Percentiles rank a stretch among this genome's conserved stretches.
phyloP scores from a whole-genome alignment of 2,888 invertebrate species.

The Hydropsyche betteni region DNA sequence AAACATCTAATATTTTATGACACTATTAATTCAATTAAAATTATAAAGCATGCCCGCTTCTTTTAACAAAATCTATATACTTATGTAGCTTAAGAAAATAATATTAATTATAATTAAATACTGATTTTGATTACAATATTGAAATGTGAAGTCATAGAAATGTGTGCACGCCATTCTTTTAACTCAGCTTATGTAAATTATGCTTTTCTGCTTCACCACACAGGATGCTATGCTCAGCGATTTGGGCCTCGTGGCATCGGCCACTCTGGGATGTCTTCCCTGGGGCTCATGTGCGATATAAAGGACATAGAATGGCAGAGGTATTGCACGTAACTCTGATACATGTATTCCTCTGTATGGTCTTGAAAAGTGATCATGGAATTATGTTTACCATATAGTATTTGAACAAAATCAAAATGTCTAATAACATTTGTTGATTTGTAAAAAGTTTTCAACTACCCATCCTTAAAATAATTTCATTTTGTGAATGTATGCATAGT shows the following conservation, averaged over 20 bases:
- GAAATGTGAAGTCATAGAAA: conserved; percentile 24
- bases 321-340: conserved; percentile 59
- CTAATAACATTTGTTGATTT: too few species aligned
- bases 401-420: not conserved
- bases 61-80: not conserved
- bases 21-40: not conserved
- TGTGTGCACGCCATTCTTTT: conserved; percentile 44
- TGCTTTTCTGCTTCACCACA: conserved; percentile 52
- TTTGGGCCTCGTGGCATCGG: conserved; percentile 95
- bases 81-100: too few species aligned
- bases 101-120: conserved; percentile 18
- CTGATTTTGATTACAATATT: not conserved
- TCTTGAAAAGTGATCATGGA: conserved; percentile 26
- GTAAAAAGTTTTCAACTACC: too few species aligned
- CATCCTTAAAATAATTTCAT: too few species aligned
- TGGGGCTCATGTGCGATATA: conserved; percentile 87
- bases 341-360: conserved; percentile 39
- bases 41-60: not conserved
- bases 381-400: conserved; percentile 17
- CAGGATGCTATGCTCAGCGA: conserved; percentile 95
- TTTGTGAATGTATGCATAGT: too few species aligned
- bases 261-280: conserved; percentile 86
- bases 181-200: conserved; percentile 44
- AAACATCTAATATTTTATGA: not conserved
- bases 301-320: conserved; percentile 80